Evolutionary conservation across 2,888 invertebrate genomes (phyloP).

Genomic region (Cenopis cana): DNA sequence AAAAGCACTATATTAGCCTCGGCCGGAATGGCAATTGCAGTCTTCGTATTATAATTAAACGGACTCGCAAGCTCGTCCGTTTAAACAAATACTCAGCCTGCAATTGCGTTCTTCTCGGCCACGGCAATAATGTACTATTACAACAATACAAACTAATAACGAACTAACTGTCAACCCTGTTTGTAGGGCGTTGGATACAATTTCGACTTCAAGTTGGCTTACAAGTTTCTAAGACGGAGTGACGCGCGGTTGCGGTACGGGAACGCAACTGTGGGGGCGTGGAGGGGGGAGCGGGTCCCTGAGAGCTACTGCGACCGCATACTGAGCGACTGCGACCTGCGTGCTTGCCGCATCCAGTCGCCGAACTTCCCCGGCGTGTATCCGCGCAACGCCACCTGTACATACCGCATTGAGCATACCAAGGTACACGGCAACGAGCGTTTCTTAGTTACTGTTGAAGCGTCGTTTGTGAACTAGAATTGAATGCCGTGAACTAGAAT

Average conservation of each 20-base stretch:
- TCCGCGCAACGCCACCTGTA: constrained; percentile 93
- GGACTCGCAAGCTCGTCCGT: too few relatives aligned
- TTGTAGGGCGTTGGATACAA: constrained; percentile 90
- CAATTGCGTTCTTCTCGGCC: too few relatives aligned
- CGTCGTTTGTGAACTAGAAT: not conserved
- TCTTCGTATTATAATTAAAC: too few relatives aligned
- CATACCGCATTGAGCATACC: constrained; percentile 88
- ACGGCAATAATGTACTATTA: too few relatives aligned
- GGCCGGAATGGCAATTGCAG: too few relatives aligned
- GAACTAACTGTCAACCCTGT: constrained; percentile 54
- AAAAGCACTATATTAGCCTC: too few relatives aligned
- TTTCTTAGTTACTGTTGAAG: constrained; percentile 23
- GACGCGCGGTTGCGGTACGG: constrained; percentile 92
- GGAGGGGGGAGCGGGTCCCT: constrained; percentile 90
- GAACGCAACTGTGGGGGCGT: constrained; percentile 89
- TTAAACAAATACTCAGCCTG: too few relatives aligned
- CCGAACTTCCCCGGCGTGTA: constrained; percentile 97
- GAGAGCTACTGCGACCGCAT: constrained; percentile 93
- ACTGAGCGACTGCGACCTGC: constrained; percentile 90
- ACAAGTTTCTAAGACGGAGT: constrained; percentile 91
- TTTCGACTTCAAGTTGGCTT: constrained; percentile 93
- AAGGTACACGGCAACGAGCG: constrained; percentile 64
- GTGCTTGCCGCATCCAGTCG: constrained; percentile 90
- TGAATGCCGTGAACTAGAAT: too few relatives aligned
- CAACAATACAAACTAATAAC: constrained; percentile 41